Evolutionary conservation across 2,888 invertebrate genomes (phyloP), one percentile per base, ranked within the genome.

Genomic region (Horisme vitalbata): DNA sequence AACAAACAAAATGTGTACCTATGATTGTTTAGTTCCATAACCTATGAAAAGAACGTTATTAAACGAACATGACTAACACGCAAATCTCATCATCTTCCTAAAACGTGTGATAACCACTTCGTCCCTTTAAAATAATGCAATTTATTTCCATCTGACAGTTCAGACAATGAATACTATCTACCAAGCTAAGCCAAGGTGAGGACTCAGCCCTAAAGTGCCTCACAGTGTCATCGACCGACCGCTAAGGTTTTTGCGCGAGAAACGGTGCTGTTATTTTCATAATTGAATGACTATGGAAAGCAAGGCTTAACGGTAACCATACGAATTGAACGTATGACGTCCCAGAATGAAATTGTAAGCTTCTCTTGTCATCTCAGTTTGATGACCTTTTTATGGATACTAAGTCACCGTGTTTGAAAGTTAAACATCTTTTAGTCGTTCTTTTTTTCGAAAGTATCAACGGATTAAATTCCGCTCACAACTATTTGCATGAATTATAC

Each of bases 141-240:
- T n/a, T n/a, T n/a, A n/a, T n/a, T n/a, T n/a, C n/a, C n/a, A n/a
- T n/a, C n/a, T n/a, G n/a, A n/a, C n/a, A n/a, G n/a, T n/a, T n/a
- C n/a, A n/a, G n/a, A n/a, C n/a, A n/a, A n/a, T n/a, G n/a, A n/a
- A n/a, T n/a, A n/a, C n/a, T n/a, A n/a, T n/a, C n/a, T n/a, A n/a
- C n/a, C n/a, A n/a, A n/a, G n/a, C n/a, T n/a, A n/a, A n/a, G n/a
- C 18, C 75, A 72, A 68, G 71, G 78, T 82, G 76, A 83, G 77
- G 76, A 79, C 78, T 69, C 75, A 77, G 83, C 88, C 87, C 86
- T 87, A 83, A 85, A 85, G 85, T 82, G 85, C 86, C 87, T 72
- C 87, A 72, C 71, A 68, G 75, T 78, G 87, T 86, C 86, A 80
- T 75, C 76, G 88, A 85, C 86, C 88, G 79, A 63, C 74, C 69